These are phyloP conservation scores for Camelus dromedarius DNA, from an alignment of 2,113 vertebrate species.

Conservation along the genomic window DNA sequence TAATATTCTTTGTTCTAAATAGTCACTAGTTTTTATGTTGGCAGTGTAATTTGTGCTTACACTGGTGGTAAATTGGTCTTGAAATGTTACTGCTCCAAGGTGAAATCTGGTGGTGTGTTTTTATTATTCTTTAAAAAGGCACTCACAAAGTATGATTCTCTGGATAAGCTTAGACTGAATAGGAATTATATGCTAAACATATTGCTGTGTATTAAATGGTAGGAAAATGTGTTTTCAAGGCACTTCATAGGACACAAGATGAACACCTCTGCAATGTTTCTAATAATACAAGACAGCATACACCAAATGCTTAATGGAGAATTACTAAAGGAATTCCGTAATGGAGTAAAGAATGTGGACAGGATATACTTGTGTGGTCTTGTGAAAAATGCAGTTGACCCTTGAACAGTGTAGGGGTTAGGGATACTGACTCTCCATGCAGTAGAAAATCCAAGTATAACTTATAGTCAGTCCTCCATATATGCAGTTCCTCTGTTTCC, in stretches of 20 bases:
- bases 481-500: not conserved
- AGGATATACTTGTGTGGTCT: not conserved
- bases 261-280: not conserved
- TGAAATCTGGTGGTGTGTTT: slow-evolving; percentile 26
- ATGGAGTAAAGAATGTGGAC: not conserved
- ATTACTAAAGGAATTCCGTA: not conserved
- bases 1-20: slow-evolving; percentile 14
- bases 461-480: not conserved
- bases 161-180: slow-evolving; percentile 30
- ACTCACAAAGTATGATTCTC: not conserved
- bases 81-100: not conserved
- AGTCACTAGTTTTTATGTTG: slow-evolving; percentile 37
- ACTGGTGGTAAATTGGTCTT: not conserved
- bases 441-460: not conserved
- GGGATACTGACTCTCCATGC: not conserved
- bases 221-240: not conserved
- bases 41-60: not conserved
- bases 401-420: not conserved
- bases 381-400: not conserved
- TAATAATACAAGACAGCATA: not conserved
- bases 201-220: slow-evolving; percentile 35
- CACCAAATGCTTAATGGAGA: slow-evolving; percentile 24
- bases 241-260: not conserved
- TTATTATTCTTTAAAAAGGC: slow-evolving; percentile 35
- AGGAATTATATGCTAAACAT: not conserved